phyloP scores from a whole-genome alignment of 2,113 vertebrate genomes.

The Siphamia tubifer region DNA sequence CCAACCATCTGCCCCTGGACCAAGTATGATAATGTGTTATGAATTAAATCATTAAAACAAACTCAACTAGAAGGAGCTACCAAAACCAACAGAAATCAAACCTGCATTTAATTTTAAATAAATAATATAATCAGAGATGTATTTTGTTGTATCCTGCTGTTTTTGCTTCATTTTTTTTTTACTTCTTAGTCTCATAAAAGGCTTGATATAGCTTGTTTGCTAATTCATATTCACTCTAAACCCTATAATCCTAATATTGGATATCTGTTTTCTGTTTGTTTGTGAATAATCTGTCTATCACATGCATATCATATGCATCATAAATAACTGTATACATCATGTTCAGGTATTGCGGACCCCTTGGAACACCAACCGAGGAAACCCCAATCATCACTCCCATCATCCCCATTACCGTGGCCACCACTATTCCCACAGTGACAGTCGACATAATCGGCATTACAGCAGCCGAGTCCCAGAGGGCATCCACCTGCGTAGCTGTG shows the following conservation, averaged over 20 bases:
- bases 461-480: slow-evolving; percentile 75
- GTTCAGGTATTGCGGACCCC: slow-evolving; percentile 81
- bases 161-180: no score
- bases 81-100: no score
- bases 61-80: no score
- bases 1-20: slow-evolving; percentile 68
- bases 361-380: slow-evolving; percentile 69
- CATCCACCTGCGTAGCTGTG: slow-evolving; percentile 93
- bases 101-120: no score
- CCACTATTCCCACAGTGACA: slow-evolving; percentile 82
- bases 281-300: no score
- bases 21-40: slow-evolving; percentile 64
- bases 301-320: no score
- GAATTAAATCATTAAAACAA: background rate
- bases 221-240: background rate
- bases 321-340: no score
- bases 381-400: slow-evolving; percentile 57
- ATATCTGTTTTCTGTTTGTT: no score
- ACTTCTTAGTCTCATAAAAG: no score
- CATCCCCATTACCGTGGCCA: slow-evolving; percentile 71
- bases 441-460: slow-evolving; percentile 69
- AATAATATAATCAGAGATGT: no score
- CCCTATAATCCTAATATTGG: no score
- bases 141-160: no score
- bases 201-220: background rate